Evolutionary conservation across 2,113 vertebrate species (phyloP), one percentile per base, ranked within the genome.

Genomic region (Gasterosteus nipponicus): DNA sequence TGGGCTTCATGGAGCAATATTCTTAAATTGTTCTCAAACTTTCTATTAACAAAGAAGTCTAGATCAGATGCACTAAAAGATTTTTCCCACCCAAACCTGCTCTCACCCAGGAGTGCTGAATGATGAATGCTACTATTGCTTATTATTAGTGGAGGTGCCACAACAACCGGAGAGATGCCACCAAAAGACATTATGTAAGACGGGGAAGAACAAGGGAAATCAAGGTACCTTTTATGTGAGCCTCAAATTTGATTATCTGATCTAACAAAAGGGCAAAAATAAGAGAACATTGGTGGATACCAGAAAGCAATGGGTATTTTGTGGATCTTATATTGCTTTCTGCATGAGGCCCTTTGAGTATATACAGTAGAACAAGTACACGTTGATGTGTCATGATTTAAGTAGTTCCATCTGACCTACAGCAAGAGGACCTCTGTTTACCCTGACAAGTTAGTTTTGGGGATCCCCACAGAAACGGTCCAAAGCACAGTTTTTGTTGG

Each of bases 381-480:
- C 49, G 67, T 64, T 68, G 69, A 75, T 64, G 35, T 85, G 76
- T 83, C 59, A 53, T 62, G 61, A 2, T 84, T 81, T 81, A 46
- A 81, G 75, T 65, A 44, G 7, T 31, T 69, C 53, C 72, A 58
- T 83, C 42, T 67, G 63, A 80, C 69, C 85, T 63, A 56, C 39
- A 49, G 49, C 22, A 46, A 22, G 41, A 35, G 15, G n/a, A 47
- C 46, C 62, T 74, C 14, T 67, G 35, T 58, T 59, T 66, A 78
- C 75, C 63, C 53, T 73, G 76, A 80, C 81, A 76, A 83, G 82
- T 78, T 78, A 68, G 59, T 85, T 80, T 73, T 80, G 9, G 22
- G 60, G 39, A 78, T 89, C 83, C 78, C 81, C 72, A 73, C 86
- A 84, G 87, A 86, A 86, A 80, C 66, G 4, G 66, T 87, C 75